phyloP scores from a whole-genome alignment of 1,140 invertebrate genomes.

The Neuroterus valhalla region DNA sequence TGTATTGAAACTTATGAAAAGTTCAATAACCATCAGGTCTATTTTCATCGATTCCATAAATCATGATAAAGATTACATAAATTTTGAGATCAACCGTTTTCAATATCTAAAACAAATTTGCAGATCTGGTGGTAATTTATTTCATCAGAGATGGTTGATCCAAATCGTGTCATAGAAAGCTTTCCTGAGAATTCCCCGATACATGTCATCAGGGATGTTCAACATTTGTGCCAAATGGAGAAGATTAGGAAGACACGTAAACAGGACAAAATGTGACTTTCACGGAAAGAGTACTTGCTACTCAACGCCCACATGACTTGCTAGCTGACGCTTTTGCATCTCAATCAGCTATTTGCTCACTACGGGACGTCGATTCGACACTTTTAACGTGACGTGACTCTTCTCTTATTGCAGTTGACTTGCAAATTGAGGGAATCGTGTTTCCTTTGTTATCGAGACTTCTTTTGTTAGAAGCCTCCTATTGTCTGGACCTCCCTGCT shows the following conservation, averaged over 20 bases:
- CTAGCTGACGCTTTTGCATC: constrained; percentile 1
- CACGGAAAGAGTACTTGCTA: not conserved
- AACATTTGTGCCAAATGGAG: not conserved
- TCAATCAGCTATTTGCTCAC: constrained; percentile 26
- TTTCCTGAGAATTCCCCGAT: too few species aligned
- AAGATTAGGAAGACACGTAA: constrained; percentile 1
- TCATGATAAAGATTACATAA: too few species aligned
- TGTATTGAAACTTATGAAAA: too few species aligned
- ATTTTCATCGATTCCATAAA: too few species aligned
- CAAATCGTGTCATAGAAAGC: too few species aligned
- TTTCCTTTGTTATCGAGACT: not conserved
- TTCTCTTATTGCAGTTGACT: not conserved
- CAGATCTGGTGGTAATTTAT: too few species aligned
- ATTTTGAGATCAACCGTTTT: too few species aligned
- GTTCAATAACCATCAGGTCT: too few species aligned
- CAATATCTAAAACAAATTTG: too few species aligned
- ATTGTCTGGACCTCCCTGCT: too few species aligned
- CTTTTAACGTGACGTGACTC: not conserved
- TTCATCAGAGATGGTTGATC: too few species aligned
- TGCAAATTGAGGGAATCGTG: not conserved
- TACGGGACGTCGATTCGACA: constrained; percentile 1
- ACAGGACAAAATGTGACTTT: constrained; percentile 7
- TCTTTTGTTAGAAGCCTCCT: too few species aligned
- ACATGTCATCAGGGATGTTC: not conserved
- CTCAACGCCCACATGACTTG: not conserved